Evolutionary conservation across 1,140 invertebrate species (phyloP).

Genomic region (Medauroidea extradentata): DNA sequence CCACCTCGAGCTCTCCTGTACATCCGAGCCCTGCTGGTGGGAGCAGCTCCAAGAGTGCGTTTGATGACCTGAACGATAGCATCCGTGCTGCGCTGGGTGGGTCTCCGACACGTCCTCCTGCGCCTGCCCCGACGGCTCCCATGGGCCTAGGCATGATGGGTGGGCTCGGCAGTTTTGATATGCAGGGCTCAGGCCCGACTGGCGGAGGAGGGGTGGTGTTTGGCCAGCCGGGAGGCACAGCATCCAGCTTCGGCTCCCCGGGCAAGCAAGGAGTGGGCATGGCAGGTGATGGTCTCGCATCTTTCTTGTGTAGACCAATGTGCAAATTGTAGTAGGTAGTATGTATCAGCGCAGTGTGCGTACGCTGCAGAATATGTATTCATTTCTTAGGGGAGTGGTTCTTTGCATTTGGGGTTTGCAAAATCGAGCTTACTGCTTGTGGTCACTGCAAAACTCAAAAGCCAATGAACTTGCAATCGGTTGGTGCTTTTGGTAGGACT

Average conservation of each 20-base stretch:
- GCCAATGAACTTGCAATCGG: no score
- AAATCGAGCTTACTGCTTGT: no score
- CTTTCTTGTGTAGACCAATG: no score
- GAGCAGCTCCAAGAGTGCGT: slow-evolving; percentile 52
- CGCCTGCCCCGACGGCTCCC: slow-evolving; percentile 10
- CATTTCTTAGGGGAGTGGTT: no score
- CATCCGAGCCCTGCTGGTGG: not conserved
- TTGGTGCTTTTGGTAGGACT: no score
- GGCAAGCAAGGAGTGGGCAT: slow-evolving; percentile 26
- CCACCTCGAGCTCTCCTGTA: slow-evolving; percentile 26
- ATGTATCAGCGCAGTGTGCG: no score
- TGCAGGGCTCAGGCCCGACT: slow-evolving; percentile 11
- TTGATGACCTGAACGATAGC: slow-evolving; percentile 66
- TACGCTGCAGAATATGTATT: no score
- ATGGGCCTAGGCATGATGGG: slow-evolving; percentile 9
- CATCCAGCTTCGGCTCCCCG: slow-evolving; percentile 17
- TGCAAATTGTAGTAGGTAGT: no score
- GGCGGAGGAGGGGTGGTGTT: slow-evolving; percentile 20
- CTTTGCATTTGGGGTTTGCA: no score
- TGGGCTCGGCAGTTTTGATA: not conserved
- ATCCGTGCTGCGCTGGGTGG: slow-evolving; percentile 62
- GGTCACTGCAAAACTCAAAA: no score
- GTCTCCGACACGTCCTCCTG: slow-evolving; percentile 50
- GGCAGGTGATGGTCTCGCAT: slow-evolving; percentile 23
- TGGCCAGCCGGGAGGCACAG: slow-evolving; percentile 6